These are phyloP conservation scores for Phyllopteryx taeniolatus DNA, from an alignment of 2,113 vertebrate genomes.

Conservation along the genomic window DNA sequence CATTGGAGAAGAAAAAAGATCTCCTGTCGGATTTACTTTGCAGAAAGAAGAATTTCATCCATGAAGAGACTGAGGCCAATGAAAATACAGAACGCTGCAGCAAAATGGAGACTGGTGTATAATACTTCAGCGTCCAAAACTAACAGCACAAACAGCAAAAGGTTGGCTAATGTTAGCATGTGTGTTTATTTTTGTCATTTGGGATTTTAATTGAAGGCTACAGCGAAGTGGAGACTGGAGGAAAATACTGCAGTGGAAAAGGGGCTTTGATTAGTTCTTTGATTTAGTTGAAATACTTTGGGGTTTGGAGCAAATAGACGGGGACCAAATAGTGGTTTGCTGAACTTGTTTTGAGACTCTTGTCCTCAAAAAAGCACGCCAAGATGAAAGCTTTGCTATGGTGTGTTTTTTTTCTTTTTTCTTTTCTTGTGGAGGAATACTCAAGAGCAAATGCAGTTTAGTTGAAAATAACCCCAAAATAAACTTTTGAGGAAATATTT, in stretches of 20 bases:
- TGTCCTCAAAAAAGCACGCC: neutral
- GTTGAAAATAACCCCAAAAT: neutral
- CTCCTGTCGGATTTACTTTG: no score
- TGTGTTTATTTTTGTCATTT: neutral
- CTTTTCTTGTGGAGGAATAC: neutral
- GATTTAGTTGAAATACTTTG: neutral
- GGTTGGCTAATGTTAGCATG: no score
- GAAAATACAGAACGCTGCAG: no score
- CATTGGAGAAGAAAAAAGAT: no score
- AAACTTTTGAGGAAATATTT: neutral
- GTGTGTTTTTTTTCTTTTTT: no score
- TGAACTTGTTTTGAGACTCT: neutral
- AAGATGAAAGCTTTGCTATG: neutral
- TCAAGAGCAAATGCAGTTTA: neutral
- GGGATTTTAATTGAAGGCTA: neutral
- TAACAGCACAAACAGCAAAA: no score
- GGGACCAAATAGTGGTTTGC: neutral
- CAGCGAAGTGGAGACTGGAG: neutral
- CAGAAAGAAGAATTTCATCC: no score
- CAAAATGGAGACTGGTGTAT: no score
- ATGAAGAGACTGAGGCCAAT: no score
- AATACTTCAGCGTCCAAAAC: no score
- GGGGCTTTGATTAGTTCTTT: neutral
- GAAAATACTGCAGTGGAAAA: neutral
- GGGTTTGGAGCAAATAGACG: neutral